phyloP scores from a whole-genome alignment of 2,888 invertebrate species.

The Chrysodeixis includens region DNA sequence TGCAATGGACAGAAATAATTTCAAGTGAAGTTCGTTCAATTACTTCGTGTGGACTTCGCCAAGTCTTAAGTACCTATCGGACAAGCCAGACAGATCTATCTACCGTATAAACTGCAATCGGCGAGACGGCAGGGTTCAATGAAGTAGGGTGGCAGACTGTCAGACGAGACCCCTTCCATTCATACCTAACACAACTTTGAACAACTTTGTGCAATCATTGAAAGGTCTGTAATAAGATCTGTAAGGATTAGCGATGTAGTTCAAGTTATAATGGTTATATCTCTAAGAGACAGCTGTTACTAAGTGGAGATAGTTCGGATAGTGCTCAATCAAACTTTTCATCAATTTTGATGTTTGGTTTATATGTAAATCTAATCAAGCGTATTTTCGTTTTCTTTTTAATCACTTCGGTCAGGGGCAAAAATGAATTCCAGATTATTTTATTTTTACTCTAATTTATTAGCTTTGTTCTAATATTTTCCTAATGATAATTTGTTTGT shows the following conservation, averaged over 20 bases:
- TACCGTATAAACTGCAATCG: neutral
- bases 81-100: neutral
- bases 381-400: neutral
- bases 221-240: neutral
- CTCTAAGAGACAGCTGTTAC: neutral
- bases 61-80: neutral
- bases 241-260: neutral
- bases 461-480: too few species aligned
- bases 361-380: neutral
- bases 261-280: neutral
- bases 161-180: constrained; percentile 1
- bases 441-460: too few species aligned
- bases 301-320: neutral
- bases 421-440: too few species aligned
- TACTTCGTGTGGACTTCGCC: neutral
- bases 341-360: neutral
- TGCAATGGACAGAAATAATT: neutral
- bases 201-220: neutral
- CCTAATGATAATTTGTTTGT: neutral
- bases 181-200: too few species aligned
- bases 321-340: neutral
- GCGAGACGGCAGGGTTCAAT: constrained; percentile 4
- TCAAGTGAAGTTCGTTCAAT: neutral
- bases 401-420: neutral
- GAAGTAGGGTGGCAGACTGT: neutral